A percentile compares a stretch with the other conserved stretches of the same genome.
These are phyloP conservation scores for Paelopatides confundens DNA, from an alignment of 53 echinoderm and acorn worm genomes.

Conservation along the genomic window DNA sequence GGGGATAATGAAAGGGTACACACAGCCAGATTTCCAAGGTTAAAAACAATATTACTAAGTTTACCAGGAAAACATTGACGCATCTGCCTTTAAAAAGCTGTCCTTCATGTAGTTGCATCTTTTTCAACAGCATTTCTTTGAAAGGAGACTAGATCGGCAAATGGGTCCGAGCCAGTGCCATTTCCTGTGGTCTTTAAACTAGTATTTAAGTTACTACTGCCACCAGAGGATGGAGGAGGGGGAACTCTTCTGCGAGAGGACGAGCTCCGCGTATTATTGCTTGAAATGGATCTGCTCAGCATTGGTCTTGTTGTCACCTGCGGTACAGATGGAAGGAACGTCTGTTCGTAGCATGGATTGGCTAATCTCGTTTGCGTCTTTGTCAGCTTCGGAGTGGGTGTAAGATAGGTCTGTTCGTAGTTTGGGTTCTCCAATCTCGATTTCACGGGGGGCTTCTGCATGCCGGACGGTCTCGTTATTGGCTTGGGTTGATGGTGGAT, in stretches of 20 bases:
- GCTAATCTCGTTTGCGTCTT: background rate
- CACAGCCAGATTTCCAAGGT: no score
- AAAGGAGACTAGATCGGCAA: conserved; percentile 82
- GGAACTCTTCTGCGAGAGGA: background rate
- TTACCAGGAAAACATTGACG: no score
- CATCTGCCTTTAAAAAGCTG: no score
- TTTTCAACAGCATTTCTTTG: conserved; percentile 40
- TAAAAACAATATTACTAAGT: no score
- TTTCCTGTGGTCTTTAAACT: background rate
- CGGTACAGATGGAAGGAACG: conserved; percentile 3
- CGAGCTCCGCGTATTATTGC: conserved; percentile 4
- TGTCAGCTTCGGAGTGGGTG: background rate
- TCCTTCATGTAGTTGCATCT: background rate
- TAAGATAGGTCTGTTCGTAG: conserved; percentile 15
- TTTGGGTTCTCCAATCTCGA: conserved; percentile 4
- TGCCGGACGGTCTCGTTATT: background rate
- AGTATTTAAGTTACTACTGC: background rate
- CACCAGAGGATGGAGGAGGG: background rate
- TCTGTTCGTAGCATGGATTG: conserved; percentile 32
- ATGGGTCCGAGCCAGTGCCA: conserved; percentile 60
- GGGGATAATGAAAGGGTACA: no score
- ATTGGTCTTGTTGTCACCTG: conserved; percentile 23
- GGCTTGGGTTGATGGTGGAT: background rate
- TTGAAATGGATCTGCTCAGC: background rate
- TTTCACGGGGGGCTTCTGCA: background rate